Conservation (phyloP, 2,888 invertebrate species). For the Tetrapedia diversipes region DNA sequence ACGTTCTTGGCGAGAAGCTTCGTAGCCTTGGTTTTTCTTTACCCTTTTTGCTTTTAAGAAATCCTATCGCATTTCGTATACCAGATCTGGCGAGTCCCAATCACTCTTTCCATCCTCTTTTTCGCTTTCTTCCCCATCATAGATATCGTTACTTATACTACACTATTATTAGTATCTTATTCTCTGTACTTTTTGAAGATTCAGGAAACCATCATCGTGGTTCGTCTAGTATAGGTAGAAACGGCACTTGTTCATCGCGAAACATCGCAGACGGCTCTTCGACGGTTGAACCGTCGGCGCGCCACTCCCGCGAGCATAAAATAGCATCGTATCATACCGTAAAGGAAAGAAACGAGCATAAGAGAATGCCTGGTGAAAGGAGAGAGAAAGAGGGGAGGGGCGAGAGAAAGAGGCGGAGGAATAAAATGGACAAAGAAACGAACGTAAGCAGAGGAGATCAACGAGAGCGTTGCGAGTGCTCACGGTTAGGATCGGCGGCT, state of each 20-base stretch:
- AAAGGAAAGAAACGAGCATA: background rate
- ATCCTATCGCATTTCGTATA: background rate
- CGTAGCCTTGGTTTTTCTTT: no score
- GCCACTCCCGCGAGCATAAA: background rate
- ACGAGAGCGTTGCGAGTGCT: slow-evolving; percentile 20
- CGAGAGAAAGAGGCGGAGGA: background rate
- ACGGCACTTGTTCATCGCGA: slow-evolving; percentile 12
- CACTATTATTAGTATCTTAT: no score
- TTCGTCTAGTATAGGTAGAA: slow-evolving; percentile 23
- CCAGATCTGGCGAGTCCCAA: no score
- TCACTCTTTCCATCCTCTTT: background rate
- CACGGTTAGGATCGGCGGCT: background rate
- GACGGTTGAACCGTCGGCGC: background rate
- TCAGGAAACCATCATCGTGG: slow-evolving; percentile 18
- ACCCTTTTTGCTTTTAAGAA: no score
- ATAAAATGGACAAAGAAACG: background rate
- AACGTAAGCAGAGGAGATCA: background rate
- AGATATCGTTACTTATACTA: no score
- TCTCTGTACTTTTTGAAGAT: no score
- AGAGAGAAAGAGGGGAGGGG: background rate
- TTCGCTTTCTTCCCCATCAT: background rate
- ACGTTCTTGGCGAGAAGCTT: no score
- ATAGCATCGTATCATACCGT: background rate
- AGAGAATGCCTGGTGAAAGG: background rate
- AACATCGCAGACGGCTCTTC: background rate